phyloP scores from a whole-genome alignment of 1,140 invertebrate genomes.

The Nymphalis io region DNA sequence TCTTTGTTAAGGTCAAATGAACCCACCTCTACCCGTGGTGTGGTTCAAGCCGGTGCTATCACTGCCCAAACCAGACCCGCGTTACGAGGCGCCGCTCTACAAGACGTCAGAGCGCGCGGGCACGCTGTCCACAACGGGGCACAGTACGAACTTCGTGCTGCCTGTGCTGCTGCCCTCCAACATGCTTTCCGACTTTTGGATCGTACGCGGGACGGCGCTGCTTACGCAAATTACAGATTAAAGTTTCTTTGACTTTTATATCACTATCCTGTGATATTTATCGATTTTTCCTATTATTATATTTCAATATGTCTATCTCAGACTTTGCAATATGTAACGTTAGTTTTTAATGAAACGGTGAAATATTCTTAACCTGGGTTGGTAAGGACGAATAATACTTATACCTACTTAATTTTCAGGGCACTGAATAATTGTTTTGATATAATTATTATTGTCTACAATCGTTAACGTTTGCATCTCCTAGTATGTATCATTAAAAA shows the following conservation, averaged over 20 bases:
- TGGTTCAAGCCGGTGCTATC: conserved; percentile 86
- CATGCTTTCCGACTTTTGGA: conserved; percentile 88
- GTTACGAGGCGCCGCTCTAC: conserved; percentile 90
- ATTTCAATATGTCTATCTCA: too few relatives aligned
- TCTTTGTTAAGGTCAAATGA: conserved; percentile 79
- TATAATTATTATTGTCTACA: too few relatives aligned
- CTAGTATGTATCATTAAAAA: too few relatives aligned
- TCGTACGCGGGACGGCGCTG: conserved; percentile 91
- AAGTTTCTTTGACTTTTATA: background rate
- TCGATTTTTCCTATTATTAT: too few relatives aligned
- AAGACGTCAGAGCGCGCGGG: conserved; percentile 93
- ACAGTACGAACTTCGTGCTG: conserved; percentile 94
- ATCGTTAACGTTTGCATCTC: too few relatives aligned
- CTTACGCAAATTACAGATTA: conserved; percentile 86
- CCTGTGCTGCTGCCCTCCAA: conserved; percentile 86
- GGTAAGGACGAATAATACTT: too few relatives aligned
- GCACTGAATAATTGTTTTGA: too few relatives aligned
- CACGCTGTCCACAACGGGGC: conserved; percentile 91
- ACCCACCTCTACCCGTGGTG: conserved; percentile 87
- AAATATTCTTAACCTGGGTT: too few relatives aligned
- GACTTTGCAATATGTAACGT: too few relatives aligned
- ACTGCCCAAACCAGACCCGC: conserved; percentile 81
- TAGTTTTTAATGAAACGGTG: too few relatives aligned
- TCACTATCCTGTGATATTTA: background rate
- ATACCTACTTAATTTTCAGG: too few relatives aligned